Evolutionary conservation across 2,888 invertebrate genomes (phyloP), one percentile per base, ranked within the genome.

Genomic region (Maniola hyperantus): DNA sequence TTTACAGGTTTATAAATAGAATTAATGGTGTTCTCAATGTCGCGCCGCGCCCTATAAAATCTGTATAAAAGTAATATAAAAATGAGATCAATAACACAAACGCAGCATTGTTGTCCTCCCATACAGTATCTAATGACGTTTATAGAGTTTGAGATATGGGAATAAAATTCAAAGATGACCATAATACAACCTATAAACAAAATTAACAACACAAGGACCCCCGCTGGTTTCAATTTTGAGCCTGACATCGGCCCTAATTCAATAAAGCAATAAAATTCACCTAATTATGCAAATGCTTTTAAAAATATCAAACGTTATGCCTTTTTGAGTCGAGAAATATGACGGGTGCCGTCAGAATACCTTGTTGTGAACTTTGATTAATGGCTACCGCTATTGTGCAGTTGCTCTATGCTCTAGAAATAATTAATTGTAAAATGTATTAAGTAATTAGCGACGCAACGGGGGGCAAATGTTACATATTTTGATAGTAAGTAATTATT

Each of bases 261-360:
- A 92, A 92, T 92, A 92, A 91, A 92, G 92, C 90, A 85, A 92
- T 92, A 92, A 92, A 92, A 91, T 91, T 90, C 91, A 92, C 92
- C 91, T 92, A 92, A 92, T 92, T 92, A 92, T 92, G 92, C 90
- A 91, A 92, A 92, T 91, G 90, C 83, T 73, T 85, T 85, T 85
- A 83, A 88, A 60, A 90, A 89, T 88, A 87, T 89, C 85, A 83
- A 79, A 76, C 79, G 85, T 87, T 86, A 87, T 85, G 83, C 84
- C 81, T 87, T 88, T 88, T 87, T 83, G 78, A 80, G 79, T 78
- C 82, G 74, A 80, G 80, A 87, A 88, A 85, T 89, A 89, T 89
- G 84, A 88, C 82, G 80, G 80, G 83, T 77, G 79, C 84, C 80
- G 81, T 88, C 87, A 86, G 83, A 83, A 80, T 76, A 76, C 79